Base-by-base conservation (phyloP, 2,797 vertebrate genomes). In the Enteromius fasciolatus region DNA sequence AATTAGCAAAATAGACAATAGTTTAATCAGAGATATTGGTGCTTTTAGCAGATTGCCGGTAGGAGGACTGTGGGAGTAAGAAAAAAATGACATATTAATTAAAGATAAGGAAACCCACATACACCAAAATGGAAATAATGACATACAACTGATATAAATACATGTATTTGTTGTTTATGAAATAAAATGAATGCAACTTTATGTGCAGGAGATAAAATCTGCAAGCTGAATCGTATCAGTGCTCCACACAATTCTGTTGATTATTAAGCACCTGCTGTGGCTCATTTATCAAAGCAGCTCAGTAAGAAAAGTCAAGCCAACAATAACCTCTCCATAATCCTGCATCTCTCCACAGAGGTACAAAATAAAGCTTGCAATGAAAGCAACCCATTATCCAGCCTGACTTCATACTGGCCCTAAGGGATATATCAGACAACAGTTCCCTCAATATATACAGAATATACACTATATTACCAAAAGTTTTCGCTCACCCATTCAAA, bases 261-360 rank as follows among this genome's bases (percentile, higher is more conserved):
- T 50, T 36, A 46, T 66, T 17, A 69, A 54, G 31, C 33, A 33
- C 31, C 17, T 77, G 11, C 41, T 52, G 17, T 67, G 20, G 28
- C 31, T 77, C 48, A 66, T 64, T 64, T 61, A 64, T 14, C 41
- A 77, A 44, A 77, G 15, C 15, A 77, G 50, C 50, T 69, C 33
- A 70, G 31, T 70, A 31, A 33, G 15, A 41, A 72, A 61, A 48
- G 31, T 20, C 50, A 70, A 46, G 36, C 18, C 67, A 59, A 1
- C 3, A 52, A 31, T 68, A 57, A 59, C 28, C 36, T 46, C 39
- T 70, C 36, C 23, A 39, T 33, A 61, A 6, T 77, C 25, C 2
- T 59, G 33, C 52, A 76, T 57, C 28, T 54, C 28, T 59, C 9
- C 23, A 39, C 73, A 59, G 67, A 80, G 54, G 23, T 14, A 28